A percentile compares a stretch with the other conserved stretches of the same genome.
Conservation (phyloP, 2,797 vertebrate species). For the Xyrichtys novacula region DNA sequence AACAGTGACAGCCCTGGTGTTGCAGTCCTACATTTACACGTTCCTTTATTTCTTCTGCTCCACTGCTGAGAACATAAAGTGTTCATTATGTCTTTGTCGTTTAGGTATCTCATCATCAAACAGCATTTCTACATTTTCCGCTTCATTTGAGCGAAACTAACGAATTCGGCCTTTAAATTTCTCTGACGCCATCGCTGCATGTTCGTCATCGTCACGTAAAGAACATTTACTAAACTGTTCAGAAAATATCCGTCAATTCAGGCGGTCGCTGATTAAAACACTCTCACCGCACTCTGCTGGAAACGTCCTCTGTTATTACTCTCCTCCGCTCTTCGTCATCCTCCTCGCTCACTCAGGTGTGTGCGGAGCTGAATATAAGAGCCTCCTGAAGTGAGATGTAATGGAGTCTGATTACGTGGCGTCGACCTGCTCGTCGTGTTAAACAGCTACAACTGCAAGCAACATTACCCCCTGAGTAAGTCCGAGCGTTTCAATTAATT, state of each 20-base stretch:
- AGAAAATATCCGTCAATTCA: background rate
- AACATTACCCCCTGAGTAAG: slow-evolving; percentile 56
- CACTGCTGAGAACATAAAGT: no score
- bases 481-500: slow-evolving; percentile 51
- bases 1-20: no score
- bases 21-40: no score
- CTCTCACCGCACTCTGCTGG: background rate
- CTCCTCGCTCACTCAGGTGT: slow-evolving; percentile 14
- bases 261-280: background rate
- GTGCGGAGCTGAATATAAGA: slow-evolving; percentile 23
- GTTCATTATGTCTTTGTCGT: no score
- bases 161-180: no score
- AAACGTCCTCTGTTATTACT: background rate
- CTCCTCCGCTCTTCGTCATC: slow-evolving; percentile 12
- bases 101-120: no score
- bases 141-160: no score
- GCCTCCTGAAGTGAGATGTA: slow-evolving; percentile 39
- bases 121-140: no score
- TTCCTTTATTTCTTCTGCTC: no score
- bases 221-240: background rate
- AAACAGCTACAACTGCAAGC: slow-evolving; percentile 49
- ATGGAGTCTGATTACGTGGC: slow-evolving; percentile 44
- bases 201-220: background rate
- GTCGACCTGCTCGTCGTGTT: slow-evolving; percentile 35
- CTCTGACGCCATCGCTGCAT: background rate